phyloP scores from a whole-genome alignment of 2,797 vertebrate species.

The Gadopsis bispinosus region DNA sequence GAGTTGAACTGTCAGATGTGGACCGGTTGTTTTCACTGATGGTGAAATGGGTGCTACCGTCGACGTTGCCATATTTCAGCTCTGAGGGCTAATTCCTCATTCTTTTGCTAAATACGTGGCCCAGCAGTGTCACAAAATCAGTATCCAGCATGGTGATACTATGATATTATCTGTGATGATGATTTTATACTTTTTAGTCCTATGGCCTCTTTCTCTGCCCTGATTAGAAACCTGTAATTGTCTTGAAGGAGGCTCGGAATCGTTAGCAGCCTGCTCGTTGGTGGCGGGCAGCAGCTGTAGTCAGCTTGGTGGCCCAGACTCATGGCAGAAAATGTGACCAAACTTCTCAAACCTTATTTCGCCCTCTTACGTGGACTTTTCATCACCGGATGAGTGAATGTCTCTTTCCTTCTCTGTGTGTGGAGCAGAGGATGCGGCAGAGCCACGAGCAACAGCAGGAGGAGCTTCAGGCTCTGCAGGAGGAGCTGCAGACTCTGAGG shows the following conservation, averaged over 20 bases:
- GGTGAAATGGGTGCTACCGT: not conserved
- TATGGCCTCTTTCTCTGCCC: not conserved
- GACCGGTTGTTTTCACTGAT: not conserved
- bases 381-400: not conserved
- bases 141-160: not conserved
- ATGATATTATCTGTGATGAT: not conserved
- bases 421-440: constrained; percentile 72
- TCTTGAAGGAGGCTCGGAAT: not conserved
- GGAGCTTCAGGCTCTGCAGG: constrained; percentile 44
- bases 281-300: not conserved
- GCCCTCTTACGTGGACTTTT: not conserved
- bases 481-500: constrained; percentile 64
- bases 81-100: not conserved
- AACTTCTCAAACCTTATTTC: not conserved
- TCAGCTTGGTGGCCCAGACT: not conserved
- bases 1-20: not conserved
- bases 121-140: not conserved
- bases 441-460: constrained; percentile 60
- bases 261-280: not conserved
- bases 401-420: not conserved
- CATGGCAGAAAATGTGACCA: too few species aligned
- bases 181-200: not conserved
- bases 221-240: not conserved
- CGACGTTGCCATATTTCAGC: not conserved
- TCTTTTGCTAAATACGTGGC: too few species aligned